Percentiles rank a stretch among this genome's conserved stretches.
These are phyloP conservation scores for Azemiops feae DNA, from an alignment of 2,113 vertebrate genomes.

Conservation along the genomic window DNA sequence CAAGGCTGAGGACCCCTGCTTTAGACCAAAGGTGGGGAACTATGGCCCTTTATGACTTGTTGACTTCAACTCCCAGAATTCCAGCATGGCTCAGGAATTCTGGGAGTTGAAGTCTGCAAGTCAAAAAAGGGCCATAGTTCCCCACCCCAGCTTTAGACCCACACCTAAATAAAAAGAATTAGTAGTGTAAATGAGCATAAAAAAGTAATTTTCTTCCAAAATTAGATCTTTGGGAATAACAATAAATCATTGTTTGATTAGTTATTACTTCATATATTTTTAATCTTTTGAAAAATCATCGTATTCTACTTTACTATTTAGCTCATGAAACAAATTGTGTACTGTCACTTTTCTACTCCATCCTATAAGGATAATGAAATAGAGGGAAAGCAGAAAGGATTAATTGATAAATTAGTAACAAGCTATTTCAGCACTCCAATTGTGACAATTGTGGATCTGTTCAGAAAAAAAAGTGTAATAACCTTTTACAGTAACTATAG, in stretches of 20 bases:
- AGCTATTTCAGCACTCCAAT: neutral
- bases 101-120: neutral
- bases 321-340: too few relatives aligned
- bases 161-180: neutral
- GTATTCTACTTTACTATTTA: too few relatives aligned
- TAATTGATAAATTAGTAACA: neutral
- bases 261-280: neutral
- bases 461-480: slow-evolving; percentile 24
- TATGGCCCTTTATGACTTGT: neutral
- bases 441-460: neutral
- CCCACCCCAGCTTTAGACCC: neutral
- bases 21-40: neutral
- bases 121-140: neutral
- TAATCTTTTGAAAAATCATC: neutral
- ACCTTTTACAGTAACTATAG: neutral
- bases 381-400: neutral
- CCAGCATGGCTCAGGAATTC: neutral
- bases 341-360: neutral
- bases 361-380: neutral
- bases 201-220: neutral
- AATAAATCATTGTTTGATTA: neutral
- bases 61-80: neutral
- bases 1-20: neutral
- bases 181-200: neutral
- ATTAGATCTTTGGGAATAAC: neutral